These are phyloP conservation scores for Colistium nudipinnis DNA, from an alignment of 2,113 vertebrate species.

Conservation along the genomic window DNA sequence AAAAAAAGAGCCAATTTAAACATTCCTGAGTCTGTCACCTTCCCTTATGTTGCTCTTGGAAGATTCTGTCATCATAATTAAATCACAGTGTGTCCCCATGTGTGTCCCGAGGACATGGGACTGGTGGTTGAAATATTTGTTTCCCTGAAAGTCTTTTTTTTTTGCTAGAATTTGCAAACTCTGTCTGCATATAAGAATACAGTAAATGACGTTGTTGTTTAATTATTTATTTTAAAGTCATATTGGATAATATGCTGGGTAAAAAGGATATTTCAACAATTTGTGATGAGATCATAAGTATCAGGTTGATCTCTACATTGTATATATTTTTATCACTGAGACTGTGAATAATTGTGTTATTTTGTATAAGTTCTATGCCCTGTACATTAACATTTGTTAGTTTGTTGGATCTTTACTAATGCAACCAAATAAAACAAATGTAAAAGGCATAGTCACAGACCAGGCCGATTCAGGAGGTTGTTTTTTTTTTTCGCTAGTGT, in stretches of 20 bases:
- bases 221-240: background rate
- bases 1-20: background rate
- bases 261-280: background rate
- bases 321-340: no score
- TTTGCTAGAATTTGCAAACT: background rate
- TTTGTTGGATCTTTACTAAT: no score
- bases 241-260: background rate
- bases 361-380: no score
- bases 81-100: background rate
- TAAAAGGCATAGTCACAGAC: no score
- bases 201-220: background rate
- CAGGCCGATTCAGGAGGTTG: no score
- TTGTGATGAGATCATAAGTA: background rate
- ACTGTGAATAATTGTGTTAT: no score
- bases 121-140: background rate
- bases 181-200: background rate
- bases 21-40: background rate
- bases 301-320: background rate
- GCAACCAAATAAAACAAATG: no score
- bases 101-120: background rate
- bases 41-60: background rate
- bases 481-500: background rate
- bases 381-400: no score
- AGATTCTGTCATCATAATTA: background rate
- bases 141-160: background rate